Conservation (phyloP, 2,888 invertebrate genomes). For the Phyllotreta striolata region DNA sequence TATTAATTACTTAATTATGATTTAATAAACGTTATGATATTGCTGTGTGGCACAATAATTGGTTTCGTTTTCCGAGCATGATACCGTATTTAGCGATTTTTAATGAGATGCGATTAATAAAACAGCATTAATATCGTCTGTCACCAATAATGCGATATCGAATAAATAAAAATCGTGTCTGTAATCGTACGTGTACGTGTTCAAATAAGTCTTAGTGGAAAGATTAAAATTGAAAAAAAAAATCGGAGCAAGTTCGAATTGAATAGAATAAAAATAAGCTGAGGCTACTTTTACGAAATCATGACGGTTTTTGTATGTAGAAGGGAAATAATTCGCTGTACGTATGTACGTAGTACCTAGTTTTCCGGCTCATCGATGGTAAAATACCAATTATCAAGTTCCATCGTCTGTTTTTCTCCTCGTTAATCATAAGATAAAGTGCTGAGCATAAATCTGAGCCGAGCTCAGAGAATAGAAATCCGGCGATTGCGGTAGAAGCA, state of each 20-base stretch:
- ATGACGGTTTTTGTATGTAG: neutral
- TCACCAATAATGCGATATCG: constrained; percentile 17
- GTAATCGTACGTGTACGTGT: constrained; percentile 14
- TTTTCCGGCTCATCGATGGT: neutral
- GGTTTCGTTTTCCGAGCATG: constrained; percentile 2
- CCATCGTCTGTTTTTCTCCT: neutral
- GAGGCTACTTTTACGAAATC: constrained; percentile 2
- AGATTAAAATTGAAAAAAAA: constrained; percentile 19
- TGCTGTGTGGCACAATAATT: constrained; percentile 30
- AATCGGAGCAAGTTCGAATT: constrained; percentile 19
- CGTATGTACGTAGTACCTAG: neutral
- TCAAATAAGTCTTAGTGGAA: constrained; percentile 10
- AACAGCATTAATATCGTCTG: constrained; percentile 14
- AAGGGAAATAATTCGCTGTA: constrained; percentile 26
- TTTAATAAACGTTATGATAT: neutral
- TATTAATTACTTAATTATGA: neutral
- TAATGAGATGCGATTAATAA: constrained; percentile 5
- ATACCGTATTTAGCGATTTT: constrained; percentile 4
- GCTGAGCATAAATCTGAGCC: constrained; percentile 16
- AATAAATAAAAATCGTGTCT: constrained; percentile 1
- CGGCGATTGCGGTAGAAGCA: neutral
- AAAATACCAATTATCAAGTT: constrained; percentile 6
- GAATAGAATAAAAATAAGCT: constrained; percentile 22
- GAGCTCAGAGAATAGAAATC: constrained; percentile 1
- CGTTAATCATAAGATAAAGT: constrained; percentile 16